Percentiles rank a stretch among this genome's conserved stretches.
Evolutionary conservation across 1,140 invertebrate species (phyloP).

Genomic region (Luehdorfia chinensis): DNA sequence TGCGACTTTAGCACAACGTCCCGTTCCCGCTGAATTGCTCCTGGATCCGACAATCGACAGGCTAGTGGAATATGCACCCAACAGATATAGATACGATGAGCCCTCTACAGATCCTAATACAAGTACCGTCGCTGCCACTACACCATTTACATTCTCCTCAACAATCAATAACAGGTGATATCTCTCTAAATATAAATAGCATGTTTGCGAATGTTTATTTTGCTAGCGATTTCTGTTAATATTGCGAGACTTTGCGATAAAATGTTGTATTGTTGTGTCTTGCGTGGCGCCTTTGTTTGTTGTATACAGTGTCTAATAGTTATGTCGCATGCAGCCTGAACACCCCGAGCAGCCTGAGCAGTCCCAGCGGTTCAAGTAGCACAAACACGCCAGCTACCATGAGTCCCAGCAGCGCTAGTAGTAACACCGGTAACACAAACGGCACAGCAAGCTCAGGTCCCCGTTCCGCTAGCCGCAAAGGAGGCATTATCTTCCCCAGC

Average conservation of each 20-base stretch:
- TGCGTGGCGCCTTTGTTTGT: constrained; percentile 20
- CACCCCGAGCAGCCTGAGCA: constrained; percentile 52
- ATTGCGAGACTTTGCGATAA: constrained; percentile 22
- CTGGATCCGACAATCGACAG: constrained; percentile 87
- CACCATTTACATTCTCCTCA: constrained; percentile 31
- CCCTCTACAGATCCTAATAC: constrained; percentile 58
- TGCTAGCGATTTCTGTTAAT: constrained; percentile 28
- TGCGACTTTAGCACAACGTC: constrained; percentile 83
- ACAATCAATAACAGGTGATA: constrained; percentile 60
- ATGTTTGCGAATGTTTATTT: constrained; percentile 13
- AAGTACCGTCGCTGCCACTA: constrained; percentile 63
- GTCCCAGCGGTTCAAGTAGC: constrained; percentile 35
- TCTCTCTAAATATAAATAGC: constrained; percentile 37
- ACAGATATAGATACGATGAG: constrained; percentile 75
- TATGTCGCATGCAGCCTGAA: constrained; percentile 60
- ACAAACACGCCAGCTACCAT: constrained; percentile 33
- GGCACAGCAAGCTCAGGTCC: constrained; percentile 20
- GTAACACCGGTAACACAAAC: constrained; percentile 17
- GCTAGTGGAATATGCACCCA: constrained; percentile 86
- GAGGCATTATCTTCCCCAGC: constrained; percentile 91
- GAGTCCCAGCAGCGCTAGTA: constrained; percentile 27
- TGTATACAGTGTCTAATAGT: constrained; percentile 49
- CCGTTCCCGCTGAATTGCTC: constrained; percentile 84
- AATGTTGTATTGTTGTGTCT: constrained; percentile 20
- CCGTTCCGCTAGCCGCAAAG: constrained; percentile 79